These are phyloP conservation scores for Sprattus sprattus DNA, from an alignment of 2,113 vertebrate species.

Conservation along the genomic window DNA sequence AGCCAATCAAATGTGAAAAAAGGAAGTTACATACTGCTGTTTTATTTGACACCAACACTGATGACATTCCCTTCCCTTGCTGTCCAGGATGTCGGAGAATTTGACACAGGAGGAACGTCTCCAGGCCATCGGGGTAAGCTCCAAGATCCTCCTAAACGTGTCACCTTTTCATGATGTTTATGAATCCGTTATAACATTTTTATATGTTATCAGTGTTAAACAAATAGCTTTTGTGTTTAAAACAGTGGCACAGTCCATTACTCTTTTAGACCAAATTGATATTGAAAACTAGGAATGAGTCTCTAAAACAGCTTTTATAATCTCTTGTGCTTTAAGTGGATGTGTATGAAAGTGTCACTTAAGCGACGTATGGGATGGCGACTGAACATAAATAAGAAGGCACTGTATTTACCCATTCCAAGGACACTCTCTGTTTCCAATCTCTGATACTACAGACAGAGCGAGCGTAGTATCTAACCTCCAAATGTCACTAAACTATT, in stretches of 20 bases:
- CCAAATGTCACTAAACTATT: not conserved
- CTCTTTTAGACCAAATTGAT: not conserved
- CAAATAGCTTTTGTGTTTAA: not conserved
- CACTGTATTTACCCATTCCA: not conserved
- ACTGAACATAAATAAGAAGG: not conserved
- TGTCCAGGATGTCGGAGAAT: conserved; percentile 71
- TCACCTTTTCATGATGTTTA: not conserved
- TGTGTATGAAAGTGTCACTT: too few species aligned
- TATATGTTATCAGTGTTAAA: not conserved
- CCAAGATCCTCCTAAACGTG: conserved; percentile 5
- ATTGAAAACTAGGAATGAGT: not conserved
- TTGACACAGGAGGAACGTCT: conserved; percentile 75
- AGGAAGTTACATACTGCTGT: not conserved
- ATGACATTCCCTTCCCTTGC: conserved; percentile 19
- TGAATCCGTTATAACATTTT: not conserved
- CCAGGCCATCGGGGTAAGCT: conserved; percentile 74
- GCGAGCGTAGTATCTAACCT: not conserved
- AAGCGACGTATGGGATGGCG: not conserved
- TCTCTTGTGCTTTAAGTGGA: not conserved
- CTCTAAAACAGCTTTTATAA: not conserved
- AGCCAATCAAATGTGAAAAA: not conserved
- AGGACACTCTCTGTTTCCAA: not conserved
- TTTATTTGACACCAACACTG: not conserved
- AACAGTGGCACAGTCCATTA: not conserved
- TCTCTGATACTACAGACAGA: not conserved